Conservation (phyloP, 1,140 invertebrate genomes). For the Leptinotarsa texana region DNA sequence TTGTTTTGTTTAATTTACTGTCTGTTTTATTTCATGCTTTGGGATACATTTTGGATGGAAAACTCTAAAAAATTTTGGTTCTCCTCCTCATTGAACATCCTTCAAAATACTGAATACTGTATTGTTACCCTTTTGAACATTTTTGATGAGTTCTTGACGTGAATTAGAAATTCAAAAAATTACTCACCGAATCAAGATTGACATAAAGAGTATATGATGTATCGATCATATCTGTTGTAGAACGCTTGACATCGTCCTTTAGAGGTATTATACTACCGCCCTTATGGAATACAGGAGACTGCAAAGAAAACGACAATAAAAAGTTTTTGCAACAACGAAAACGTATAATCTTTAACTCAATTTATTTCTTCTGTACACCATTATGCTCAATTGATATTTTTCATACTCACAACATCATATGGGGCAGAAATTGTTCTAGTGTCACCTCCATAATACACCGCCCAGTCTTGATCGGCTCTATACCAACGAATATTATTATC, state of each 20-base stretch:
- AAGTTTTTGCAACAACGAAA: too few relatives aligned
- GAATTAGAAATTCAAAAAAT: background rate
- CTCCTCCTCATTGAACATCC: too few relatives aligned
- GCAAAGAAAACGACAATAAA: conserved; percentile 38
- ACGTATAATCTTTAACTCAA: too few relatives aligned
- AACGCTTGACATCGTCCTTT: conserved; percentile 83
- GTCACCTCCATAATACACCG: conserved; percentile 61
- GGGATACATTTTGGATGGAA: too few relatives aligned
- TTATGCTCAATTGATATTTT: too few relatives aligned
- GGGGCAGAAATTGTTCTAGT: conserved; percentile 51
- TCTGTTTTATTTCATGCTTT: too few relatives aligned
- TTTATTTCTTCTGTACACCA: too few relatives aligned
- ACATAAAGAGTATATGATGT: conserved; percentile 90
- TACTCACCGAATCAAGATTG: conserved; percentile 63
- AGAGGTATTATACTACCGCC: conserved; percentile 90
- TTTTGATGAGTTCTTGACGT: background rate
- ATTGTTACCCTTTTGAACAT: background rate
- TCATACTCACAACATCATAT: too few relatives aligned
- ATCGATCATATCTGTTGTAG: conserved; percentile 78
- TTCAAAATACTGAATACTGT: too few relatives aligned
- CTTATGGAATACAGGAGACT: conserved; percentile 91
- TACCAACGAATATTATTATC: conserved; percentile 79
- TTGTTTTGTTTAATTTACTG: too few relatives aligned
- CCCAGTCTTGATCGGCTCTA: conserved; percentile 73
- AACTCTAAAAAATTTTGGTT: too few relatives aligned